A percentile compares a stretch with the other conserved stretches of the same genome.
phyloP scores from a whole-genome alignment of 1,140 invertebrate species.

The Neoseiulus cucumeris region DNA sequence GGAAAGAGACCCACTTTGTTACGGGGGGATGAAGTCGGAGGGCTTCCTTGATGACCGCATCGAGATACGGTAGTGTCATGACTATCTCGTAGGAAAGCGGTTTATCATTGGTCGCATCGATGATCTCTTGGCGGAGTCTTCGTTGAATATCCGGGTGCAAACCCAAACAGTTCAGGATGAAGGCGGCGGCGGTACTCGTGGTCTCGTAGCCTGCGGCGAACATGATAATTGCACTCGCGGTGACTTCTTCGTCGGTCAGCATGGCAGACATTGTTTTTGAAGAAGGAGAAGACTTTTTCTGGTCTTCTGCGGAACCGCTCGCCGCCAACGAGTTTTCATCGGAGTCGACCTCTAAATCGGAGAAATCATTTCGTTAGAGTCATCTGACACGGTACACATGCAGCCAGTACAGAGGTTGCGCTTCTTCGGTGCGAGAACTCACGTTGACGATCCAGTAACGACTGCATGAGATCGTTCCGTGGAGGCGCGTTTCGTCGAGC shows the following conservation, averaged over 20 bases:
- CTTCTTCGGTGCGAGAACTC: too few relatives aligned
- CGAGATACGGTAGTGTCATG: neutral
- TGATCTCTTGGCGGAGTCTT: neutral
- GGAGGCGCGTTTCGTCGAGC: too few relatives aligned
- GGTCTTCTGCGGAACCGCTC: too few relatives aligned
- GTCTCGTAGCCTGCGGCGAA: neutral
- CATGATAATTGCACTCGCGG: neutral
- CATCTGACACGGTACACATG: too few relatives aligned
- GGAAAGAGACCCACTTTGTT: neutral
- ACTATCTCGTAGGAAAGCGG: neutral
- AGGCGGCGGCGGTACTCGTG: neutral
- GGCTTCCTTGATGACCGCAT: neutral
- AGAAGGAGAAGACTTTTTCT: neutral
- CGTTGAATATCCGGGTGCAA: neutral
- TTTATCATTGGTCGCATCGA: neutral
- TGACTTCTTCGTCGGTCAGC: neutral
- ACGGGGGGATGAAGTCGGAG: neutral
- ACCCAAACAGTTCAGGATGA: neutral
- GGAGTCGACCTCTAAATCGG: too few relatives aligned
- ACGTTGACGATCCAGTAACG: too few relatives aligned
- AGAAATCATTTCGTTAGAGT: too few relatives aligned
- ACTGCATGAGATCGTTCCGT: too few relatives aligned
- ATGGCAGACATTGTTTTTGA: neutral
- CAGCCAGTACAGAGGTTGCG: too few relatives aligned
- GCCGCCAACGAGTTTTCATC: too few relatives aligned